Base-by-base conservation (phyloP, 1,140 invertebrate genomes). In the Drosophila elegans region DNA sequence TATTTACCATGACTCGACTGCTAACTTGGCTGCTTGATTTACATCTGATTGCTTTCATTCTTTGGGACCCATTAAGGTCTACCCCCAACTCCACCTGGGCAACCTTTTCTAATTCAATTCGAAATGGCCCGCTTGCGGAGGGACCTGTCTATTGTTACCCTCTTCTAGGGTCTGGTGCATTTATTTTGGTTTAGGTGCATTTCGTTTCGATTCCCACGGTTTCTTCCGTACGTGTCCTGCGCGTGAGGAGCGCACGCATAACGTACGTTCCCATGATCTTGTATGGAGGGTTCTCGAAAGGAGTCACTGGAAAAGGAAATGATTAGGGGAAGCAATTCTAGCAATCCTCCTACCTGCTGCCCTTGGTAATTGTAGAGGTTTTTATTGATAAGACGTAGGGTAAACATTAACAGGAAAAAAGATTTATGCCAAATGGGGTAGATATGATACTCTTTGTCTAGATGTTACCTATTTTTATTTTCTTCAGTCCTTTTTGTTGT, bases 181-280 rank as follows among this genome's bases (percentile, higher is more conserved):
- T 71, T 71, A 69, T 72, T 72, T 41, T 69, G 34, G 21, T 27
- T 72, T 72, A 25, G 51, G 53, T 68, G 64, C 64, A 68, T 27
- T 48, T 48, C 53, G 64, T 57, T 56, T 38, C 46, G n/a, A 36
- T 73, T 73, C 69, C 69, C 71, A 74, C 71, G 71, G 69, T 74
- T 74, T 38, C 71, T 74, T 59, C 69, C 67, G 66, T 39, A 51
- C 67, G 71, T 60, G 71, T 74, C 69, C 49, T 61, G 69, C 71
- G 34, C 71, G 71, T 74, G 71, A 62, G 38, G 55, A 74, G 69
- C 71, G 69, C 59, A 74, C 71, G 71, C 71, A 74, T 74, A 74
- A 74, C 59, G 71, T 62, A 41, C 59, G 71, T 74, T 55, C 56
- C 68, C 41, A 60, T 51, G 45, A 10, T 39, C 32, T 25, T 44